Percentiles rank a stretch among this genome's conserved stretches.
phyloP scores from a whole-genome alignment of 2,113 vertebrate genomes.

The Sceloporus undulatus region DNA sequence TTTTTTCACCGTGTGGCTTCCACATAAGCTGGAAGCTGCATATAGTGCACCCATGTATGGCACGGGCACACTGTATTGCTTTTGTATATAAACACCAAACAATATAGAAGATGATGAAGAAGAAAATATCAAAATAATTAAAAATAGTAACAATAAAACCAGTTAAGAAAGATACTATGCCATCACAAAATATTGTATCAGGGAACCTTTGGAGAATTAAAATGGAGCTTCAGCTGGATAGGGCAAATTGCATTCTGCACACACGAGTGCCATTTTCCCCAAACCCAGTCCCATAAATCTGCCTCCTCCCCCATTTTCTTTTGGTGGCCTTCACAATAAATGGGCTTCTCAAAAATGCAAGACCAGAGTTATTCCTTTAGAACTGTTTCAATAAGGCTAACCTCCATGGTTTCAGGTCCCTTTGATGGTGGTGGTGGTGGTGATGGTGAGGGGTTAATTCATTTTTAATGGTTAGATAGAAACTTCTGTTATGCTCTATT shows the following conservation, averaged over 20 bases:
- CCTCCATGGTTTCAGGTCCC: neutral
- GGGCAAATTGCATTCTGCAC: neutral
- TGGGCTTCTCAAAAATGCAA: neutral
- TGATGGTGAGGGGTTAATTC: neutral
- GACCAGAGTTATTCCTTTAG: neutral
- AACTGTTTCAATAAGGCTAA: neutral
- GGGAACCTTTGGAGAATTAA: neutral
- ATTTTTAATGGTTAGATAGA: neutral
- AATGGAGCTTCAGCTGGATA: neutral
- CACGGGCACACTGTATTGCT: too few relatives aligned
- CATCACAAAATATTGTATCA: neutral
- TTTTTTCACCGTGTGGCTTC: too few relatives aligned
- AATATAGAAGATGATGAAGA: too few relatives aligned
- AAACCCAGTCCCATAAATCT: neutral
- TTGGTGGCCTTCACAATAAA: neutral
- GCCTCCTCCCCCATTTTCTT: neutral
- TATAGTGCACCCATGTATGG: too few relatives aligned
- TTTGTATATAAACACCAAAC: too few relatives aligned
- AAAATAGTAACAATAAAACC: neutral
- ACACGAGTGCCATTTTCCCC: neutral
- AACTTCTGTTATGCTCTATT: constrained; percentile 37
- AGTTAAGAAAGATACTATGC: neutral
- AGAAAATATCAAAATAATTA: neutral
- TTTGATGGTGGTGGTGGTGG: neutral
- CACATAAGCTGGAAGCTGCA: too few relatives aligned